Base-by-base conservation (phyloP, 2,888 invertebrate species). In the Galeopsomyia nigrocyanea region DNA sequence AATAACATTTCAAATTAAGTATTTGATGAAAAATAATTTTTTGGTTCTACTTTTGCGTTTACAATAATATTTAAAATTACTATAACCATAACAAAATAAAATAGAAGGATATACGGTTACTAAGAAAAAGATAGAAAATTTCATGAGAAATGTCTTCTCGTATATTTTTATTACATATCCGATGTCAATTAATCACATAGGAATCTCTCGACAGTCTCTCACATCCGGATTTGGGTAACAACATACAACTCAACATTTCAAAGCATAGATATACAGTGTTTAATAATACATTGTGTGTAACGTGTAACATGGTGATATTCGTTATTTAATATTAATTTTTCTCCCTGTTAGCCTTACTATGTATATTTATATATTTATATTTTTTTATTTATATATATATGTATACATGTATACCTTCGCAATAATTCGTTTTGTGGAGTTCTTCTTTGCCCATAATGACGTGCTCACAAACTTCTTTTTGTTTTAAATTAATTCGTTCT, bases 161-260 rank as follows among this genome's bases (percentile, higher is more conserved):
- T 65, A 65, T 68, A 71, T 69, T 55, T 79, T 80, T 80, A 79
- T 79, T 79, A 80, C 78, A 78, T 78, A 71, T 78, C 75, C 72
- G 75, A 75, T 78, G 77, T 72, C 75, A 79, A 74, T 78, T 76
- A 75, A 73, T 71, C 73, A 73, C 77, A 79, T 78, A 80, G 76
- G 80, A 81, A 81, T 80, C 78, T 81, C 77, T 77, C 74, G 68
- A 72, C 73, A 51, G 65, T 71, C 55, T 80, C 78, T 72, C 77
- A 77, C 73, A 57, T 68, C 77, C 74, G 71, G 65, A 62, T 70
- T 72, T 53, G 64, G 67, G 47, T 82, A 85, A 84, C 83, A 84
- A 84, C 84, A 84, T 83, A 81, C 81, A 84, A 85, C 82, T 83
- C 78, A 86, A 84, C 84, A 79, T 81, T 81, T 83, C 82, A 82